Evolutionary conservation across 1,140 invertebrate species (phyloP), one percentile per base, ranked within the genome.

Genomic region (Lethocerus indicus): DNA sequence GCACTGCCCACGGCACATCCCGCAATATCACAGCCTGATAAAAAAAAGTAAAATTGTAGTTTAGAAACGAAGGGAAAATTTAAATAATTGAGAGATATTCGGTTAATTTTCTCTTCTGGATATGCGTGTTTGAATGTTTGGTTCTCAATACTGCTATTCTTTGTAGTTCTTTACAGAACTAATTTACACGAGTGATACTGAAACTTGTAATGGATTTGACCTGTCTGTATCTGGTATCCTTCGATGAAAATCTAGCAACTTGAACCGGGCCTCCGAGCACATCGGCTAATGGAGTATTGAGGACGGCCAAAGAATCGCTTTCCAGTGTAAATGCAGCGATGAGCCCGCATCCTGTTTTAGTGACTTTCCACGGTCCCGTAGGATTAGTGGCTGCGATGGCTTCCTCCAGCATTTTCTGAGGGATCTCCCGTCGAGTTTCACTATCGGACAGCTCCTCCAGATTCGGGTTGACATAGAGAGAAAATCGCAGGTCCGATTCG

Each of bases 1-100:
- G 67, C 36, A 71, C 68, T 0, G 67, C 66, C 65, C 64, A 67
- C 2, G 69, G 69, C n/a, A 71, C 63, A 18, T 69, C 67, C 12
- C 61, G 60, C 25, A 71, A 44, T 4, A 69, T 44, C 12, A 69
- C 57, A 1, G 61, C 60, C 50, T 70, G 65, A 20, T 48, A 43
- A 37, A 28, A 47, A 32, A 20, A 49, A 24, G 5, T 3, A 39
- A 39, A 36, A 36, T 36, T 36, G 2, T 36, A 36, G 29, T 7
- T 7, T n/a, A 32, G 29, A 32, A 7, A 32, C 7, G 29, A 32
- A 32, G 29, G n/a, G n/a, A 9, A 9, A n/a, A n/a, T n/a, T 32
- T 32, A 9, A 9, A 9, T 7, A n/a, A 32, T 7, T 9, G n/a
- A 32, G n/a, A n/a, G n/a, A n/a, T n/a, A n/a, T n/a, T n/a, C n/a